phyloP scores from a whole-genome alignment of 2,888 invertebrate genomes.

The Sphaeridia pumilis region DNA sequence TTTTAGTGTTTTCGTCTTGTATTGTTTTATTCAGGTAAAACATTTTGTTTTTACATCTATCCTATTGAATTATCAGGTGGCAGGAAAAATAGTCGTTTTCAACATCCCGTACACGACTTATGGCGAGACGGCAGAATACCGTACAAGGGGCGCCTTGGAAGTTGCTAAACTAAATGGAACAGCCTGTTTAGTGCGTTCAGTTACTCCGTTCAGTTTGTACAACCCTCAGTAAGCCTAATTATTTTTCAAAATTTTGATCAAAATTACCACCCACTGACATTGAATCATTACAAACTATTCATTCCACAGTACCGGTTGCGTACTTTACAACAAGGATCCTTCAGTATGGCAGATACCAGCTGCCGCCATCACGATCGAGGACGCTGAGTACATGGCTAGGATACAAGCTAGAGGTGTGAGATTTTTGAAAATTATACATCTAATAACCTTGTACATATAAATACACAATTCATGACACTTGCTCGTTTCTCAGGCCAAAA shows the following conservation, averaged over 20 bases:
- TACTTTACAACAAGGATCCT: slow-evolving; percentile 46
- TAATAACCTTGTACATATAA: too few species aligned
- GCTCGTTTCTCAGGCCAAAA: background rate
- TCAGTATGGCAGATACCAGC: slow-evolving; percentile 54
- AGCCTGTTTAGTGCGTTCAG: slow-evolving; percentile 56
- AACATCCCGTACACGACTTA: slow-evolving; percentile 48
- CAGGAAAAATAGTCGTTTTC: slow-evolving; percentile 65
- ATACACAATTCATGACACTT: too few species aligned
- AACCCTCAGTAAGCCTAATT: slow-evolving; percentile 56
- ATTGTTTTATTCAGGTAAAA: too few species aligned
- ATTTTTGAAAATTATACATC: too few species aligned
- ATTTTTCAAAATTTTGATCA: too few species aligned
- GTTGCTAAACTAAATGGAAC: slow-evolving; percentile 64
- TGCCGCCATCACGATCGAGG: slow-evolving; percentile 64
- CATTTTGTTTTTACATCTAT: too few species aligned
- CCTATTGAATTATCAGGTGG: too few species aligned
- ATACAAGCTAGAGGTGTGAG: slow-evolving; percentile 49
- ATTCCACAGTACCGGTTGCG: slow-evolving; percentile 52
- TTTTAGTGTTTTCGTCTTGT: too few species aligned
- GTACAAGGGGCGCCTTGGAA: slow-evolving; percentile 52
- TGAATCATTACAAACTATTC: too few species aligned
- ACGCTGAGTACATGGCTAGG: slow-evolving; percentile 59
- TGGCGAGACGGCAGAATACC: slow-evolving; percentile 53
- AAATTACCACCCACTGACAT: too few species aligned
- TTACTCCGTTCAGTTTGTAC: slow-evolving; percentile 63